Percentiles rank a stretch among this genome's conserved stretches.
phyloP scores from a whole-genome alignment of 2,113 vertebrate genomes.

The Hippocampus comes region DNA sequence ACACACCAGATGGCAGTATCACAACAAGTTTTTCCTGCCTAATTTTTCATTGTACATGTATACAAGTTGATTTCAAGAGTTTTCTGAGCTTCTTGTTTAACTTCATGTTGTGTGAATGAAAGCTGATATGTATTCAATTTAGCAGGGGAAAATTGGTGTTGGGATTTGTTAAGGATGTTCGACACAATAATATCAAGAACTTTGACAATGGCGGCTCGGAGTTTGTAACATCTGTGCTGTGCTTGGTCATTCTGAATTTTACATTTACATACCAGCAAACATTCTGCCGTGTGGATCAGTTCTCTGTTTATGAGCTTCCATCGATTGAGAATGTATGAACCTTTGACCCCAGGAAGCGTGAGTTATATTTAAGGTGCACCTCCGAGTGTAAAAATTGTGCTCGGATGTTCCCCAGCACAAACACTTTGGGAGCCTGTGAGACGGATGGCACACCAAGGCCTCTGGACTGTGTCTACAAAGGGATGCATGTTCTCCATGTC shows the following conservation, averaged over 20 bases:
- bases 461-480: slow-evolving; percentile 59
- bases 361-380: slow-evolving; percentile 46
- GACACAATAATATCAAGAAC: too few relatives aligned
- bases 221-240: too few relatives aligned
- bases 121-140: too few relatives aligned
- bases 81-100: not conserved
- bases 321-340: slow-evolving; percentile 34
- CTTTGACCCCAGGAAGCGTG: slow-evolving; percentile 40
- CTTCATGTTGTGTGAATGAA: not conserved
- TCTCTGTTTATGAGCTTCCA: too few relatives aligned
- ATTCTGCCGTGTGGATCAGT: too few relatives aligned
- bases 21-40: slow-evolving; percentile 9
- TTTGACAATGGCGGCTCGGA: too few relatives aligned
- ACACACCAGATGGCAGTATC: slow-evolving; percentile 58
- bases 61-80: not conserved
- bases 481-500: slow-evolving; percentile 37
- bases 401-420: slow-evolving; percentile 55
- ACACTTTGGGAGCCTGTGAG: slow-evolving; percentile 33
- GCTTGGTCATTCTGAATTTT: too few relatives aligned
- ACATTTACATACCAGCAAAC: too few relatives aligned
- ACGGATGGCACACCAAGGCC: slow-evolving; percentile 24
- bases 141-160: too few relatives aligned
- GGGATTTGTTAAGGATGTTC: too few relatives aligned
- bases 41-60: not conserved
- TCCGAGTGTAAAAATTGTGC: slow-evolving; percentile 40